Conservation (phyloP, 2,113 vertebrate genomes). For the Clarias magur region DNA sequence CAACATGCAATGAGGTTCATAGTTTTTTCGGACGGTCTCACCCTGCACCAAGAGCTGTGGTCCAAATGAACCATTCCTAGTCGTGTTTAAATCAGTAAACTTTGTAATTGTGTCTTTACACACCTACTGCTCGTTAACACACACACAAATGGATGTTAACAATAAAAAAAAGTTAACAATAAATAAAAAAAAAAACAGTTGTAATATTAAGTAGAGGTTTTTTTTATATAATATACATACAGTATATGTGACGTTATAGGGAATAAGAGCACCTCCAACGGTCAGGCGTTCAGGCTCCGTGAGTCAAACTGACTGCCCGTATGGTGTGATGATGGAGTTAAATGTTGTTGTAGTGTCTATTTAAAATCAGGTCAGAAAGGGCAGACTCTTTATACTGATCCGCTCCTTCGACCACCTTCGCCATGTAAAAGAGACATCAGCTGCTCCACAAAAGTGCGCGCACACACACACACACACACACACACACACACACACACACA, state of each 20-base stretch:
- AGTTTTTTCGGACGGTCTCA: not conserved
- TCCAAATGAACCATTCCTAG: not conserved
- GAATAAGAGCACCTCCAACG: not conserved
- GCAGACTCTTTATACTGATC: conserved; percentile 52
- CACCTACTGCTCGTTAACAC: not conserved
- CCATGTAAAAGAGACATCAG: conserved; percentile 71
- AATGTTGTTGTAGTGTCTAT: not conserved
- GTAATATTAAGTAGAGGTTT: not conserved
- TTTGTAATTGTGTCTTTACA: not conserved
- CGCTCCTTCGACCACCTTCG: conserved; percentile 58
- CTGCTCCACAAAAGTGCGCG: conserved; percentile 63
- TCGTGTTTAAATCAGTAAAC: not conserved
- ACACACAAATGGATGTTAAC: not conserved
- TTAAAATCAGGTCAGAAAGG: not conserved
- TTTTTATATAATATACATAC: not conserved
- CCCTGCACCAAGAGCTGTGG: not conserved
- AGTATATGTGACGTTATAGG: not conserved
- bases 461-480: no score
- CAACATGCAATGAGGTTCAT: not conserved
- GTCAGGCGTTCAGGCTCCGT: not conserved
- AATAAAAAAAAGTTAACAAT: not conserved
- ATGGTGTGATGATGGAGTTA: not conserved
- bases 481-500: not conserved
- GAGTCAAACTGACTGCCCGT: not conserved
- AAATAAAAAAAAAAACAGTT: not conserved